Percentiles rank a stretch among this genome's conserved stretches.
phyloP scores from a whole-genome alignment of 2,797 vertebrate genomes.

The Lates japonicus region DNA sequence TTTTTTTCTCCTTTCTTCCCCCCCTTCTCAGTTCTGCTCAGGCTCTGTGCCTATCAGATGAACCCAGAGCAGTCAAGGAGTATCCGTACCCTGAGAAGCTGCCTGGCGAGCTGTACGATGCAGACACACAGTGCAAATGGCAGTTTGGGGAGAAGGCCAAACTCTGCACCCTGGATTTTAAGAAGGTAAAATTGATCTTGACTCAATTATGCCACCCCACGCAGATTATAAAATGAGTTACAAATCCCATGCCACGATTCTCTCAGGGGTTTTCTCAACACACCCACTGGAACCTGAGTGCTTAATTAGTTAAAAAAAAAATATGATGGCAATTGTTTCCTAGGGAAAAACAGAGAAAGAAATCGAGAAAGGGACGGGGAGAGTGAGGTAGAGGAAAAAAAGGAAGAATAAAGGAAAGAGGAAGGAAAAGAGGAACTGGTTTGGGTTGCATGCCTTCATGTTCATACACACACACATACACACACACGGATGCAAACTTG shows the following conservation, averaged over 20 bases:
- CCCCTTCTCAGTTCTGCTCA: constrained; percentile 88
- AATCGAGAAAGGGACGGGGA: constrained; percentile 34
- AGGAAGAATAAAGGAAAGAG: constrained; percentile 32
- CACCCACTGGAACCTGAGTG: constrained; percentile 2
- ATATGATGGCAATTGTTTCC: constrained; percentile 38
- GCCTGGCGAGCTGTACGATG: constrained; percentile 92
- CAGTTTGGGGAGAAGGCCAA: constrained; percentile 95
- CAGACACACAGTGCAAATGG: constrained; percentile 95
- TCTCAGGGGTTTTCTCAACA: constrained; percentile 28
- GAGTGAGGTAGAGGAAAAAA: constrained; percentile 53
- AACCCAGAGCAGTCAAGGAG: constrained; percentile 88
- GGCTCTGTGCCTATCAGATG: constrained; percentile 91
- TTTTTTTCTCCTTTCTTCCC: constrained; percentile 22
- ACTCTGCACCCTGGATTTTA: constrained; percentile 92
- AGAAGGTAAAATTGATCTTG: constrained; percentile 88
- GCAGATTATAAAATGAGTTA: constrained; percentile 16
- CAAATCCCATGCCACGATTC: constrained; percentile 23
- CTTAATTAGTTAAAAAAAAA: constrained; percentile 43
- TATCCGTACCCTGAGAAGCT: constrained; percentile 92
- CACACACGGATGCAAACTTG: background rate
- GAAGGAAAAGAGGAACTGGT: constrained; percentile 59
- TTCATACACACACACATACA: constrained; percentile 1
- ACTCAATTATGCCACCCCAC: constrained; percentile 16
- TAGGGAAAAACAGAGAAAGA: constrained; percentile 21
- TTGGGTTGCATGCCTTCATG: constrained; percentile 42